phyloP scores from a whole-genome alignment of 2,888 invertebrate species.

The Eupithecia inturbata region DNA sequence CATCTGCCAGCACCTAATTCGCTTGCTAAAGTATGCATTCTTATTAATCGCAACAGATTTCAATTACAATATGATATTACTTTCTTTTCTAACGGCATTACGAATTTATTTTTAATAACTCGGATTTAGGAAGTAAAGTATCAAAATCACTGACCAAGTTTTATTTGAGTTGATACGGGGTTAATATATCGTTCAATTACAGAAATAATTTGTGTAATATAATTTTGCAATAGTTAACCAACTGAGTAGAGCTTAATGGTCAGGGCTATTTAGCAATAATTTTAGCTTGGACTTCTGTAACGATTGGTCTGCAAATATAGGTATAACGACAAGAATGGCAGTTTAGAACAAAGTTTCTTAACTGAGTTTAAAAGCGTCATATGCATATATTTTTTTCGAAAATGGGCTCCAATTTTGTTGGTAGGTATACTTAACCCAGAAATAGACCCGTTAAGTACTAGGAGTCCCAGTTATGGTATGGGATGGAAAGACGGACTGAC shows the following conservation, averaged over 20 bases:
- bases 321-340: neutral
- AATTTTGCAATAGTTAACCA: neutral
- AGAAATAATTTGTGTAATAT: constrained; percentile 8
- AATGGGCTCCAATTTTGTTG: neutral
- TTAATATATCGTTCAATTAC: constrained; percentile 7
- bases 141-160: constrained; percentile 7
- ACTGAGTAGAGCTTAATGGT: neutral
- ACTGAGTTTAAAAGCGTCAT: too few species aligned
- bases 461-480: neutral
- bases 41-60: neutral
- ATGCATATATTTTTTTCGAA: too few species aligned
- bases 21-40: neutral
- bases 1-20: neutral
- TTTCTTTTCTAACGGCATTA: neutral
- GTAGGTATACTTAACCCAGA: neutral
- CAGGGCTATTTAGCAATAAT: neutral
- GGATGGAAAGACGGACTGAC: neutral
- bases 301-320: neutral
- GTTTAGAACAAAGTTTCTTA: too few species aligned
- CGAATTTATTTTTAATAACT: neutral
- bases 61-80: neutral
- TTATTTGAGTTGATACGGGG: neutral
- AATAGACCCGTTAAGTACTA: neutral
- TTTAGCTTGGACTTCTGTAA: neutral
- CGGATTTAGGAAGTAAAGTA: neutral